Evolutionary conservation across 2,113 vertebrate species (phyloP), one percentile per base, ranked within the genome.

Genomic region (Prionailurus bengalensis): DNA sequence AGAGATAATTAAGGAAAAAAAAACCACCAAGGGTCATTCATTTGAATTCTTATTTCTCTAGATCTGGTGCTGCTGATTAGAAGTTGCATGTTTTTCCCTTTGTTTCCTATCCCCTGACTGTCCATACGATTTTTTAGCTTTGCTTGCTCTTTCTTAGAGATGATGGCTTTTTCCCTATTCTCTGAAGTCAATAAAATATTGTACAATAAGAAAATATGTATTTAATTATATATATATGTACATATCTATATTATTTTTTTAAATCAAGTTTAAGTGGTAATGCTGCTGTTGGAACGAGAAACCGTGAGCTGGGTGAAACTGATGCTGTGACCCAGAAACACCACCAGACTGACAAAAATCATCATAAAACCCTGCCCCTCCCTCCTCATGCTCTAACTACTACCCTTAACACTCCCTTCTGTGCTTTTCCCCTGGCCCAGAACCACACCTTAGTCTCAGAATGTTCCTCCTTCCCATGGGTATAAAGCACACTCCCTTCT

Each of bases 401-500:
- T 12, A 1, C 15, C 5, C 42, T 89, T 42, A 15, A 66, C 70
- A 14, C 73, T 21, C 82, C 66, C 55, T n/a, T 19, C 33, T 15
- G 1, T 23, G 21, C 17, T n/a, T 68, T 17, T 4, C 16, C 27
- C 31, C 8, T 23, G 2, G 42, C 70, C 68, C 1, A 12, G 48
- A 0, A 4, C 82, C 93, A 91, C 84, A 42, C 25, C 81, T 80
- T 31, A 8, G n/a, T n/a, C 31, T 61, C 6, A 23, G 21, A 79
- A 76, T 1, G 42, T 36, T 36, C 55, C 11, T 80, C 15, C 85
- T 91, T 86, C 94, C 68, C 66, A 70, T 65, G 86, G 25, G 39
- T 74, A 16, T 55, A 61, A 93, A 91, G 63, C 13, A 91, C 71
- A 96, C 90, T 94, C 92, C 89, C 76, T 96, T 79, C 39, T 23